These are phyloP conservation scores for Marronus borbonicus DNA, from an alignment of 2,888 invertebrate species.

Conservation along the genomic window DNA sequence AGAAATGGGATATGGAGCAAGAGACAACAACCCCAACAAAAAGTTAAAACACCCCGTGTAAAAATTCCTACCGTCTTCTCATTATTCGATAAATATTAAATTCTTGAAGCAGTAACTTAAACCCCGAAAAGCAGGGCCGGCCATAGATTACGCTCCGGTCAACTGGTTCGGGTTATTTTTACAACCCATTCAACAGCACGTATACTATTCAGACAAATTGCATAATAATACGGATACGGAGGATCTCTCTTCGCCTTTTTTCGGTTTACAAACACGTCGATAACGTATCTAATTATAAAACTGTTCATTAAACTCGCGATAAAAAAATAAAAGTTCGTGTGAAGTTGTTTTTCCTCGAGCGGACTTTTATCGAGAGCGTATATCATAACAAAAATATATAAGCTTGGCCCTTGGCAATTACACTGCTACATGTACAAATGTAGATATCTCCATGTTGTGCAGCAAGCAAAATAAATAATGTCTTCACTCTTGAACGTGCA, in stretches of 20 bases:
- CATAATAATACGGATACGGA: conserved; percentile 37
- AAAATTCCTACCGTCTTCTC: no score
- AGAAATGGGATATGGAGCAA: no score
- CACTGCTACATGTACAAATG: neutral
- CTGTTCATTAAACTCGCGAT: conserved; percentile 28
- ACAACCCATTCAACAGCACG: neutral
- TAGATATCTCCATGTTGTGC: neutral
- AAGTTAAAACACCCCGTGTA: no score
- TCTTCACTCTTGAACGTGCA: no score
- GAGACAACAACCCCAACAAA: no score
- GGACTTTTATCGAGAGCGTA: neutral
- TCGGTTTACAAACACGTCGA: conserved; percentile 8
- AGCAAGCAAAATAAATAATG: no score
- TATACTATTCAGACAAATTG: conserved; percentile 2
- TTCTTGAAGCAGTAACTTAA: no score
- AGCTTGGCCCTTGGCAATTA: conserved; percentile 13
- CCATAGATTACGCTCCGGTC: neutral
- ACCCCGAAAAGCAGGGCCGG: no score
- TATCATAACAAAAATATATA: conserved; percentile 20
- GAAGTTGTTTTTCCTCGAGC: conserved; percentile 3
- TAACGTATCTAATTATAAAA: conserved; percentile 32
- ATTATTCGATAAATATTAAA: no score
- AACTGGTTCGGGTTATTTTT: neutral
- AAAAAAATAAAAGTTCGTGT: conserved; percentile 22
- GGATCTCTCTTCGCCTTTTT: neutral